Conservation (phyloP, 2,797 vertebrate species). For the Austrolebias charrua region DNA sequence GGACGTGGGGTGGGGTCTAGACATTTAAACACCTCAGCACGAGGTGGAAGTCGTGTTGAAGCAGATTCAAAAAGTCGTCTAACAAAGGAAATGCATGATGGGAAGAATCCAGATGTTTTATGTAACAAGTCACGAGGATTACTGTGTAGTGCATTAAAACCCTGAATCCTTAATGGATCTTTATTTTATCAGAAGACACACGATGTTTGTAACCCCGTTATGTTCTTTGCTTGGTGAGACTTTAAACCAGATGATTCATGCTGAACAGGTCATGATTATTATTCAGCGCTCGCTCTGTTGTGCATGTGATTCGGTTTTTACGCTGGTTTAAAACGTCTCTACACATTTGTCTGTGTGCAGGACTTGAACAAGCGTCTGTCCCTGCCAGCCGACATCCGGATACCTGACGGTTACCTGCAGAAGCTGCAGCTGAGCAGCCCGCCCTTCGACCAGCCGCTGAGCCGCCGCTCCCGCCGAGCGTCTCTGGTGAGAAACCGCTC, state of each 20-base stretch:
- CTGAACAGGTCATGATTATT: background rate
- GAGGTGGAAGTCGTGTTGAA: slow-evolving; percentile 47
- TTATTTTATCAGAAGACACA: too few species aligned
- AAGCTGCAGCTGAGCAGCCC: slow-evolving; percentile 96
- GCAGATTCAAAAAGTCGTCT: slow-evolving; percentile 71
- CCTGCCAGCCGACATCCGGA: slow-evolving; percentile 95
- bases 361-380: slow-evolving; percentile 97
- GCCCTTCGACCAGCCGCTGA: slow-evolving; percentile 93
- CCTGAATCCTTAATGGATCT: background rate
- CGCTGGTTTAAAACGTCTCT: background rate
- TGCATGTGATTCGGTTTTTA: background rate
- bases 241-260: slow-evolving; percentile 1
- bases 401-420: slow-evolving; percentile 96
- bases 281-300: background rate
- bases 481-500: slow-evolving; percentile 82
- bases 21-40: slow-evolving; percentile 16
- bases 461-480: slow-evolving; percentile 88
- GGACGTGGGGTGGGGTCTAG: background rate
- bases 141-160: slow-evolving; percentile 25
- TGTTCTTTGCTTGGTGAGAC: background rate
- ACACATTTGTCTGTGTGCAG: slow-evolving; percentile 61
- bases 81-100: slow-evolving; percentile 68
- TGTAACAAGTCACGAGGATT: slow-evolving; percentile 58
- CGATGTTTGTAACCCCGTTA: too few species aligned
- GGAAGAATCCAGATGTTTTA: slow-evolving; percentile 57